These are phyloP conservation scores for Dicyrtomina minuta DNA, from an alignment of 2,888 invertebrate genomes.

Conservation along the genomic window DNA sequence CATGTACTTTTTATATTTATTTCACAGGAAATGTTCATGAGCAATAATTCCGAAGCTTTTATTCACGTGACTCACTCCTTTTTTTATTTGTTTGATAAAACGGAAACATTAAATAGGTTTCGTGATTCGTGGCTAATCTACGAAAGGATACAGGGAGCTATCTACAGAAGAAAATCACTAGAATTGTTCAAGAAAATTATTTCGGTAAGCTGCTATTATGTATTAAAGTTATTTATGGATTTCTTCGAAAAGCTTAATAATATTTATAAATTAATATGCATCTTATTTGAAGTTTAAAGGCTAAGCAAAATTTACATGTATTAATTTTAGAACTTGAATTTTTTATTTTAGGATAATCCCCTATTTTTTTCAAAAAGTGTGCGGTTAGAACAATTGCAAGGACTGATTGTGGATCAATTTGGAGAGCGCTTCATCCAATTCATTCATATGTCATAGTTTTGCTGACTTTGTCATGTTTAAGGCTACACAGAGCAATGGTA, in stretches of 20 bases:
- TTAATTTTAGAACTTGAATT: not conserved
- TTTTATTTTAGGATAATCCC: conserved; percentile 17
- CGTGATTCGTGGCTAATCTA: conserved; percentile 29
- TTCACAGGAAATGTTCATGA: conserved; percentile 27
- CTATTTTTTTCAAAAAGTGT: conserved; percentile 12
- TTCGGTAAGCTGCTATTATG: not conserved
- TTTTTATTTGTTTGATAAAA: conserved; percentile 10
- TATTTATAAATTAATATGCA: not conserved
- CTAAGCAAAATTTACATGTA: not conserved
- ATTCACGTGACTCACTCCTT: conserved; percentile 25
- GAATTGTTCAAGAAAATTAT: conserved; percentile 25
- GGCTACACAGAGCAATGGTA: conserved; percentile 2
- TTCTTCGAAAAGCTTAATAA: not conserved
- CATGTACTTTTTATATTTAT: not conserved
- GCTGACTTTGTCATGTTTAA: conserved; percentile 17
- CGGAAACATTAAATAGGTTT: conserved; percentile 6
- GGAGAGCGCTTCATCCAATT: conserved; percentile 31
- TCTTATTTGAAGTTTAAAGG: not conserved
- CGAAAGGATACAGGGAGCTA: conserved; percentile 21
- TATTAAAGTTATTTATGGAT: not conserved
- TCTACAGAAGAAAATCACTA: conserved; percentile 16
- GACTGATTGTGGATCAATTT: conserved; percentile 28
- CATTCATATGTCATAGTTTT: conserved; percentile 14
- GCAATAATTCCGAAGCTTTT: conserved; percentile 25
- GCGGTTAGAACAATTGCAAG: conserved; percentile 23